Evolutionary conservation across 53 echinoderm and acorn worm species (phyloP).

Genomic region (Arbacia lixula): DNA sequence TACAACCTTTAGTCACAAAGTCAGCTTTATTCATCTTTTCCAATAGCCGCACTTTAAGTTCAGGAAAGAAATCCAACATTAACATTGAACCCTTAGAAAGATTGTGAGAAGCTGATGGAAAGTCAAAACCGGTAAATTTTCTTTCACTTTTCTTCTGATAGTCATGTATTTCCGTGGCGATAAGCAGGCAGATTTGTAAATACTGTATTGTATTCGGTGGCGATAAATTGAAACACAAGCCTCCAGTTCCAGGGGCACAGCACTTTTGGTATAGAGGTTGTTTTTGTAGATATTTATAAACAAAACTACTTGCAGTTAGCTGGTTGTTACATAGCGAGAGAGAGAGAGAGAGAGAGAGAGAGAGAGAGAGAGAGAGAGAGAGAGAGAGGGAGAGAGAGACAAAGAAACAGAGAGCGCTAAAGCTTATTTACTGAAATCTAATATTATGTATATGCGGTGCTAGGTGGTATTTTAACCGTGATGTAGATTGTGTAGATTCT

Average conservation of each 20-base stretch:
- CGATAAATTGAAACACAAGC: not conserved
- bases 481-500: not conserved
- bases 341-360: too few relatives aligned
- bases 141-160: not conserved
- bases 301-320: constrained; percentile 1
- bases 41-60: too few relatives aligned
- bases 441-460: not conserved
- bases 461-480: too few relatives aligned
- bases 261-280: not conserved
- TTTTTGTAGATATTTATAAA: constrained; percentile 26
- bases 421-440: constrained; percentile 17
- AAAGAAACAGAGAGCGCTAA: constrained; percentile 18
- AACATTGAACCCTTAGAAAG: too few relatives aligned
- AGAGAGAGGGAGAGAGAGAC: too few relatives aligned
- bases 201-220: constrained; percentile 15
- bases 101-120: too few relatives aligned
- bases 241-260: not conserved
- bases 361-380: too few relatives aligned
- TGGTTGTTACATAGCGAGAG: not conserved
- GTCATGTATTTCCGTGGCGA: not conserved
- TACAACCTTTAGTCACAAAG: too few relatives aligned
- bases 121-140: not conserved
- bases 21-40: too few relatives aligned
- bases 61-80: too few relatives aligned
- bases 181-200: constrained; percentile 8